These are phyloP conservation scores for Rhadina sibilatrix DNA, from an alignment of 2,113 vertebrate genomes.

Conservation along the genomic window DNA sequence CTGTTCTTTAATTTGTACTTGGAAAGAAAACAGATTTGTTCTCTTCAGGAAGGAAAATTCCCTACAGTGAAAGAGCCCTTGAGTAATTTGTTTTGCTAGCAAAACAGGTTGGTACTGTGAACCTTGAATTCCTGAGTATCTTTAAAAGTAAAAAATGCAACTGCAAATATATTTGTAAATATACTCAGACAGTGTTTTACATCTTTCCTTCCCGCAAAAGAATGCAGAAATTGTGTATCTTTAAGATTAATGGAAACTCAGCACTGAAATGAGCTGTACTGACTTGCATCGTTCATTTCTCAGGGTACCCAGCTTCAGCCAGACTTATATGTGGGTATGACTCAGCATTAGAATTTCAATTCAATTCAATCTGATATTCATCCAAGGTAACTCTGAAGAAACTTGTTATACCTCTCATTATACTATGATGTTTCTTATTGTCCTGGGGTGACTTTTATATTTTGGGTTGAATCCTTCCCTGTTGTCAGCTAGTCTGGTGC, in stretches of 20 bases:
- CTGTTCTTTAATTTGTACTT: slow-evolving; percentile 28
- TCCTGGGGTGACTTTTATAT: neutral
- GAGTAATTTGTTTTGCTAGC: slow-evolving; percentile 1
- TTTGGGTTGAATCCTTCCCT: neutral
- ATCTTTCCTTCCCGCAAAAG: neutral
- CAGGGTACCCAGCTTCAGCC: neutral
- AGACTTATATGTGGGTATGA: neutral
- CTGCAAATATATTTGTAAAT: neutral
- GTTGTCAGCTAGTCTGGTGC: neutral
- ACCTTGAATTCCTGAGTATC: neutral
- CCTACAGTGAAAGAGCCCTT: neutral
- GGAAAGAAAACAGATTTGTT: slow-evolving; percentile 28
- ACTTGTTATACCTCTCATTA: neutral
- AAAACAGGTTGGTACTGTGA: neutral
- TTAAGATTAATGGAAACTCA: neutral
- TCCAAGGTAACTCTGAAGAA: neutral
- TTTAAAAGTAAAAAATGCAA: neutral
- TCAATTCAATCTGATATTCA: neutral
- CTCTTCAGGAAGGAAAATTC: slow-evolving; percentile 12
- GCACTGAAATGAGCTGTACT: neutral
- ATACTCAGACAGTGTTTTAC: neutral
- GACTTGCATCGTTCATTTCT: neutral
- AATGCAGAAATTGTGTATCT: neutral
- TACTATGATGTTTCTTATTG: neutral
- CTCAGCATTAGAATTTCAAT: neutral